These are phyloP conservation scores for Harpagoxenus sublaevis DNA, from an alignment of 2,888 invertebrate genomes.

Conservation along the genomic window DNA sequence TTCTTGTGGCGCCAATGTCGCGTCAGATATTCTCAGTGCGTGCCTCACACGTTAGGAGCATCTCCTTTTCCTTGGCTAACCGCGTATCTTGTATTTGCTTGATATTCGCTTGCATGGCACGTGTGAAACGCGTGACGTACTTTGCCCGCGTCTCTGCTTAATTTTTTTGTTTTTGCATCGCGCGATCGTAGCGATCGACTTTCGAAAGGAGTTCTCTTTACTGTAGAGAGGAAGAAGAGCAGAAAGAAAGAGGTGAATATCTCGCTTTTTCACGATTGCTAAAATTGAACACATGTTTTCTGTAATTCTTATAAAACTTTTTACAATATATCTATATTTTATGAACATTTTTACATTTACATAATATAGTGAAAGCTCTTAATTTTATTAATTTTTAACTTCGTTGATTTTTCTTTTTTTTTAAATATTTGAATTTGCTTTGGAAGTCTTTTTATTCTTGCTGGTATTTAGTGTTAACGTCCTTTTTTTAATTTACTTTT, in stretches of 20 bases:
- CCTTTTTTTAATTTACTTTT: constrained; percentile 2
- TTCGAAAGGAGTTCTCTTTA: neutral
- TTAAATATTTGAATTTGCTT: neutral
- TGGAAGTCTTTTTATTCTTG: neutral
- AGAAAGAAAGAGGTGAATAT: neutral
- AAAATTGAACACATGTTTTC: neutral
- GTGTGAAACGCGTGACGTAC: constrained; percentile 8
- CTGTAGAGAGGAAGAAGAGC: neutral
- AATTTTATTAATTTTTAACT: neutral
- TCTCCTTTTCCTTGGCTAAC: constrained; percentile 58
- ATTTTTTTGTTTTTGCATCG: constrained; percentile 16
- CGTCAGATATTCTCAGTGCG: constrained; percentile 61
- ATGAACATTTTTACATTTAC: neutral
- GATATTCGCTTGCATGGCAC: constrained; percentile 33
- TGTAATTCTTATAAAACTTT: neutral
- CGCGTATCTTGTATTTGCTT: constrained; percentile 55
- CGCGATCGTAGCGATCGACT: neutral
- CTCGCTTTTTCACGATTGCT: neutral
- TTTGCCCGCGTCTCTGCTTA: constrained; percentile 20
- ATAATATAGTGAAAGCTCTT: neutral
- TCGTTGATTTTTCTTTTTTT: neutral
- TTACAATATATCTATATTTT: neutral
- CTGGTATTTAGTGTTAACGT: neutral
- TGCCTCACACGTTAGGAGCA: constrained; percentile 27
- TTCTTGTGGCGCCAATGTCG: constrained; percentile 42